Percentiles rank a stretch among this genome's conserved stretches.
Evolutionary conservation across 2,797 vertebrate genomes (phyloP).

Genomic region (Nothura maculosa): DNA sequence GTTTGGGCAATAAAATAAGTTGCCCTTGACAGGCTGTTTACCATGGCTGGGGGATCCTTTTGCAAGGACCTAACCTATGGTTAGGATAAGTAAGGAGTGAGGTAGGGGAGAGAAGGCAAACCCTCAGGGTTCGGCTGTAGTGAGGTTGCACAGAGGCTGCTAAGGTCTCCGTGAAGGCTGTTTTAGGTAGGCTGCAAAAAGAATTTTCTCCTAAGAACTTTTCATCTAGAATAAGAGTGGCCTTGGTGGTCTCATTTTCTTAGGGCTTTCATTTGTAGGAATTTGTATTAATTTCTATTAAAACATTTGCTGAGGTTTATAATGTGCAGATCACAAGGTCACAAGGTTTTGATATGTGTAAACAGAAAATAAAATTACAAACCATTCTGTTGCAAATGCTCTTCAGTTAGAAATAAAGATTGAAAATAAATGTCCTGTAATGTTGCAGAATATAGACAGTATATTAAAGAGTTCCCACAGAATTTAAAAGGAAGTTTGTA

Average conservation of each 20-base stretch:
- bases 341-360: background rate
- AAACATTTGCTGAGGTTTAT: conserved; percentile 3
- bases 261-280: background rate
- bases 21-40: background rate
- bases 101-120: background rate
- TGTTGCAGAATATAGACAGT: background rate
- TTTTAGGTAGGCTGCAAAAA: background rate
- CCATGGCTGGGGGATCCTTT: background rate
- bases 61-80: background rate
- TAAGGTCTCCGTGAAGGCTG: background rate
- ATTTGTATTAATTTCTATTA: conserved; percentile 11
- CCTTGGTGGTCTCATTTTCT: background rate
- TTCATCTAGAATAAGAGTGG: background rate
- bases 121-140: rapidly evolving
- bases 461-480: background rate
- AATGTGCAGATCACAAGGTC: background rate
- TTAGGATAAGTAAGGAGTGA: background rate
- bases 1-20: background rate
- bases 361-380: conserved; percentile 1
- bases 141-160: background rate
- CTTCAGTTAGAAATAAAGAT: conserved; percentile 15
- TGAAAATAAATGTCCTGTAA: background rate
- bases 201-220: background rate
- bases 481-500: background rate
- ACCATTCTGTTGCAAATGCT: background rate